Base-by-base conservation (phyloP, 1,140 invertebrate species). In the Lordiphosa mommai region DNA sequence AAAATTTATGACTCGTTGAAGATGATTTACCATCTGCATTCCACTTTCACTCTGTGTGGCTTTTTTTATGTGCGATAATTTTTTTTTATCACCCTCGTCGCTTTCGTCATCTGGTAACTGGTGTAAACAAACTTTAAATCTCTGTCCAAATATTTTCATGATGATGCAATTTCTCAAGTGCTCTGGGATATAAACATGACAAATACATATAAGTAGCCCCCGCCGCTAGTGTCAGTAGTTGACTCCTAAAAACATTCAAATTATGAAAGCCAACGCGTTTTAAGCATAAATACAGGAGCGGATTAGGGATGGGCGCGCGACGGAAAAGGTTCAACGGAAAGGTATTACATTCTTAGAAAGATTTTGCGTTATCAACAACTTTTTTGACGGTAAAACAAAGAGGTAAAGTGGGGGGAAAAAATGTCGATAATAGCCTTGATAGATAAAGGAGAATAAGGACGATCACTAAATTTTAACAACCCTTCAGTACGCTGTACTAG, bases 101-200 rank as follows among this genome's bases (percentile, higher is more conserved):
- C 23, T 27, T 27, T 27, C 23, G 23, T 27, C 23, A 27, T 27
- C 23, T 4, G 7, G 23, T 30, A 33, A 43, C 52, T 53, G 61
- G 36, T 52, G 53, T 14, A 56, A 46, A 49, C 38, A 27, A 27
- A 29, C 20, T 10, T 6, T 30, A 41, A 30, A 60, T 40, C 52
- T 72, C 72, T 61, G 57, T 64, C 23, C 46, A 64, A 69, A 82
- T 85, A 69, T 20, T 53, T 69, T 37, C 23, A 6, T 44, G 53
- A 61, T 82, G 77, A 82, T 82, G 77, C 77, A 80, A 80, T 80
- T 65, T 60, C 48, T 41, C 33, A 61, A 37, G 23, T 27, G 23
- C 23, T 27, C 23, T 6, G 23, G 6, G 53, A 56, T 41, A 52
- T 36, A 36, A 57, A 53, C 49, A 60, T 44, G 49, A 23, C 49